phyloP scores from a whole-genome alignment of 1,140 invertebrate genomes.

The Rhagoletis pomonella region DNA sequence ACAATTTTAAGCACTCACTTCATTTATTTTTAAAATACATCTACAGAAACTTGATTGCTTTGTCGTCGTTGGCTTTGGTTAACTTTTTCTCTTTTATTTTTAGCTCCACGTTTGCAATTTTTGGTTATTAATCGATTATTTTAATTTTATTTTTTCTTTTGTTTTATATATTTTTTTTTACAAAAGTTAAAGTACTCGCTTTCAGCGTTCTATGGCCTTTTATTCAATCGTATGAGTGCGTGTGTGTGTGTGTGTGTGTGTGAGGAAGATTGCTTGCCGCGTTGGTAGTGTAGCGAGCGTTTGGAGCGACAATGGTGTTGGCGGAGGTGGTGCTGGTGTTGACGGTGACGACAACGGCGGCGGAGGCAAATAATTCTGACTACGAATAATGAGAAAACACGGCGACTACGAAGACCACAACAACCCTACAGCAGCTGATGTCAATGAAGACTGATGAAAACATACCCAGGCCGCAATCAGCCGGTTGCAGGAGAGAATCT shows the following conservation, averaged over 20 bases:
- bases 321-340: background rate
- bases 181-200: conserved; percentile 20
- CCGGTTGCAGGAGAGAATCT: conserved; percentile 17
- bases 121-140: background rate
- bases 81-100: background rate
- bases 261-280: conserved; percentile 34
- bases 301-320: conserved; percentile 37
- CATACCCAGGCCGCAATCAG: conserved; percentile 50
- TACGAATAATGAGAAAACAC: conserved; percentile 51
- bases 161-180: background rate
- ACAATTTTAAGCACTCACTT: conserved; percentile 1
- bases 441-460: conserved; percentile 50
- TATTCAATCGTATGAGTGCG: conserved; percentile 7
- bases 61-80: background rate
- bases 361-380: conserved; percentile 51
- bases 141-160: background rate
- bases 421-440: conserved; percentile 49
- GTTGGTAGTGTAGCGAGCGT: conserved; percentile 16
- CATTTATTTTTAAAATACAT: background rate
- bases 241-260: background rate
- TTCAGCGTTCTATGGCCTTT: conserved; percentile 27
- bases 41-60: conserved; percentile 15
- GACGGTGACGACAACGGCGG: background rate
- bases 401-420: conserved; percentile 44
- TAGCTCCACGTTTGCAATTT: conserved; percentile 39